These are phyloP conservation scores for Dallia pectoralis DNA, from an alignment of 2,797 vertebrate genomes.

Conservation along the genomic window DNA sequence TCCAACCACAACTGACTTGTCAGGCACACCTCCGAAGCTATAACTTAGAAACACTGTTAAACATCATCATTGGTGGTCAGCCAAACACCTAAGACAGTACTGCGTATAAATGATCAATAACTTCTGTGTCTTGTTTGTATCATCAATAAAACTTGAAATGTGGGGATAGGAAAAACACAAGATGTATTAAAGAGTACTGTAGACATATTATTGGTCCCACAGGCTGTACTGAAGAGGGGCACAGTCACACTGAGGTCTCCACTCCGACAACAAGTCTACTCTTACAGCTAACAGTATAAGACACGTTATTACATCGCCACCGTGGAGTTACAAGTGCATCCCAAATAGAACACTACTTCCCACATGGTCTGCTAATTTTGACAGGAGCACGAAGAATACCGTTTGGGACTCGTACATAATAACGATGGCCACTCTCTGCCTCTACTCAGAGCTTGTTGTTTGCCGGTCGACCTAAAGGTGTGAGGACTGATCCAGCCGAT, in stretches of 20 bases:
- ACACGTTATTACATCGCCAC: conserved; percentile 13
- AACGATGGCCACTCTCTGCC: conserved; percentile 47
- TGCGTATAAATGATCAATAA: too few relatives aligned
- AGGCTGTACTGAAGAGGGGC: conserved; percentile 18
- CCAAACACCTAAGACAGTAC: too few relatives aligned
- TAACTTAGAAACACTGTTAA: too few relatives aligned
- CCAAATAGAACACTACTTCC: background rate
- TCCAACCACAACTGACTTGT: too few relatives aligned
- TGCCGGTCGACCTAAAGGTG: conserved; percentile 62
- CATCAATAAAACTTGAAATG: too few relatives aligned
- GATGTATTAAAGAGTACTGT: conserved; percentile 19
- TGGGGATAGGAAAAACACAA: too few relatives aligned
- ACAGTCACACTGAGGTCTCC: conserved; percentile 25
- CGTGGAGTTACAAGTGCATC: background rate
- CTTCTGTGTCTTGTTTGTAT: too few relatives aligned
- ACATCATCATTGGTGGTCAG: too few relatives aligned
- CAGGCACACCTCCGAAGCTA: too few relatives aligned
- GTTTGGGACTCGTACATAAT: background rate
- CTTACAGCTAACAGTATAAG: conserved; percentile 37
- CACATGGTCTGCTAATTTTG: background rate
- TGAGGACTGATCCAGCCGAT: conserved; percentile 52
- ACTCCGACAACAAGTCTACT: conserved; percentile 30
- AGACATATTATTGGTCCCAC: conserved; percentile 24
- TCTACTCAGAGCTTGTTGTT: conserved; percentile 32
- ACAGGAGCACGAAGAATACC: background rate